A percentile compares a stretch with the other conserved stretches of the same genome.
phyloP scores from a whole-genome alignment of 2,113 vertebrate species.

The Oryzias javanicus region DNA sequence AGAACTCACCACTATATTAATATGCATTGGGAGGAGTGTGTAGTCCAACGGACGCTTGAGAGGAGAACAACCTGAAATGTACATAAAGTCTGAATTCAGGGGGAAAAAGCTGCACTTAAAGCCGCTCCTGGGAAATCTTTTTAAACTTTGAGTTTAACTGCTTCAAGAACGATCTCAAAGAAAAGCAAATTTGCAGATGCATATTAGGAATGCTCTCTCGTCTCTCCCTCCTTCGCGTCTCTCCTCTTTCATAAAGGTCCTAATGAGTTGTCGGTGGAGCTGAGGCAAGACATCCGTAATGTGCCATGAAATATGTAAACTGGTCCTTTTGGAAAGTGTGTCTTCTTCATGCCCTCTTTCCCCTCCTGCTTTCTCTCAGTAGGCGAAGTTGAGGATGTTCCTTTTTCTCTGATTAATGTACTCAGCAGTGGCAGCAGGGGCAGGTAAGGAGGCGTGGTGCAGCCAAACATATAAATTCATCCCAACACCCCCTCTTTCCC shows the following conservation, averaged over 20 bases:
- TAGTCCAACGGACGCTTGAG: slow-evolving; percentile 2
- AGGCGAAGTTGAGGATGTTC: slow-evolving; percentile 41
- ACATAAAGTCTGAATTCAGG: slow-evolving; percentile 35
- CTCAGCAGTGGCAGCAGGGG: slow-evolving; percentile 30
- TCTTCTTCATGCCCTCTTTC: slow-evolving; percentile 31
- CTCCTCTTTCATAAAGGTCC: slow-evolving; percentile 59
- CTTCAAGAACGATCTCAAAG: slow-evolving; percentile 43
- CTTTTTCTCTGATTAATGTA: slow-evolving; percentile 57
- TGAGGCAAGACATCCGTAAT: slow-evolving; percentile 76
- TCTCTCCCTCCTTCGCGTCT: slow-evolving; percentile 18
- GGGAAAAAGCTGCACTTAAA: slow-evolving; percentile 43
- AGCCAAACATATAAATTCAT: slow-evolving; percentile 54
- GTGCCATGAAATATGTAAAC: slow-evolving; percentile 75
- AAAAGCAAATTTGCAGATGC: slow-evolving; percentile 38
- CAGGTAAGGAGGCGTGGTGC: slow-evolving; percentile 47
- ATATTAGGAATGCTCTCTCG: slow-evolving; percentile 42
- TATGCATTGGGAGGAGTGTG: slow-evolving; percentile 7
- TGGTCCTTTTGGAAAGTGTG: slow-evolving; percentile 58
- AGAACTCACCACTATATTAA: slow-evolving; percentile 12
- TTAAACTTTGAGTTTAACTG: slow-evolving; percentile 37
- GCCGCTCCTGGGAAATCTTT: slow-evolving; percentile 30
- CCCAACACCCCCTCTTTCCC: slow-evolving; percentile 55
- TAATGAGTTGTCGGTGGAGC: slow-evolving; percentile 71
- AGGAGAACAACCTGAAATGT: slow-evolving; percentile 15
- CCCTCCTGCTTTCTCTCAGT: slow-evolving; percentile 1